Conservation (phyloP, 2,797 vertebrate species). For the Agapornis canus region DNA sequence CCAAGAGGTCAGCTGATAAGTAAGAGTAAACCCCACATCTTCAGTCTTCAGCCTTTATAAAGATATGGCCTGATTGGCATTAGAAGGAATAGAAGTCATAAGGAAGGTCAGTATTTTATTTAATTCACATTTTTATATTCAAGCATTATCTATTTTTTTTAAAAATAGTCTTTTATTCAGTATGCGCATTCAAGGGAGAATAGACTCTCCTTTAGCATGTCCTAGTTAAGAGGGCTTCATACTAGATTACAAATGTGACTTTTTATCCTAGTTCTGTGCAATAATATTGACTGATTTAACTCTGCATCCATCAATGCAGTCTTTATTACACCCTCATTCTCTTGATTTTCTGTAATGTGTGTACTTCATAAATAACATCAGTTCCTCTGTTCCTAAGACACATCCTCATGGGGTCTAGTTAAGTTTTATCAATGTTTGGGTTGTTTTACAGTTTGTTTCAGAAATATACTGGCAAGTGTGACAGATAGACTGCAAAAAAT, state of each 20-base stretch:
- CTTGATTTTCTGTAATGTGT: neutral
- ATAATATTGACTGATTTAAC: conserved; percentile 18
- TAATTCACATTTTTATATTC: neutral
- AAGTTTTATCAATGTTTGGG: neutral
- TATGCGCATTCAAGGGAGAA: neutral
- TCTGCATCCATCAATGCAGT: neutral
- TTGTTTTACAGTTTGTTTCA: neutral
- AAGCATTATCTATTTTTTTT: too few relatives aligned
- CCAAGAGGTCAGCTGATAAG: neutral
- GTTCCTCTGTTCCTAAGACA: neutral
- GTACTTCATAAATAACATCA: neutral
- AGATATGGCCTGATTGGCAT: neutral
- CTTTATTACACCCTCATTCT: neutral
- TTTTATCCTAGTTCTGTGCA: neutral
- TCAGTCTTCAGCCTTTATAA: neutral
- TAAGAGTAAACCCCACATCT: neutral
- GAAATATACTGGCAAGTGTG: neutral
- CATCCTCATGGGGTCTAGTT: neutral
- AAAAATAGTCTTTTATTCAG: neutral
- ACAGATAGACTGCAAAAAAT: neutral
- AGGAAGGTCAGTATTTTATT: neutral
- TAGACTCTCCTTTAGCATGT: neutral
- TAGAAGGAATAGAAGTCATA: neutral
- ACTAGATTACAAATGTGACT: neutral
- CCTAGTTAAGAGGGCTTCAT: neutral